A percentile compares a stretch with the other conserved stretches of the same genome.
These are phyloP conservation scores for Neoniphon sammara DNA, from an alignment of 2,797 vertebrate genomes.

Conservation along the genomic window DNA sequence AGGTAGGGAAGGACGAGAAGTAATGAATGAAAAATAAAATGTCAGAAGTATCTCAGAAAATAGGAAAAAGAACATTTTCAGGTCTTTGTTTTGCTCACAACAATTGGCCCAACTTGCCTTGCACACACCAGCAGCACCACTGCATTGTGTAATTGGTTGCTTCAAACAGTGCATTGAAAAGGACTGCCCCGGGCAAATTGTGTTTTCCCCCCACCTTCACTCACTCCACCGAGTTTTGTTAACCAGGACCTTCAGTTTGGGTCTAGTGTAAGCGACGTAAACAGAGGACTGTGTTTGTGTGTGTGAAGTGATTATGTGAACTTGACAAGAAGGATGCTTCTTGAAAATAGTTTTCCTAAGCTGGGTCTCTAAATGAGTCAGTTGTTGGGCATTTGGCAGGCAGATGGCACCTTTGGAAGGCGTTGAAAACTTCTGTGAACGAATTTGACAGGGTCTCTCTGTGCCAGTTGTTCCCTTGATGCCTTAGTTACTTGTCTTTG, in stretches of 20 bases:
- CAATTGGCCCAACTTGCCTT: conserved; percentile 45
- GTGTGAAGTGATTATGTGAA: background rate
- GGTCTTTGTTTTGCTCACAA: conserved; percentile 50
- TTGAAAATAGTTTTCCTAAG: no score
- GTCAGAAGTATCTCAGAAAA: background rate
- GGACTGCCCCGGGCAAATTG: conserved; percentile 58
- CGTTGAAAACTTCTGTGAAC: background rate
- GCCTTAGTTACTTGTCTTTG: background rate
- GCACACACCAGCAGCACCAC: conserved; percentile 54
- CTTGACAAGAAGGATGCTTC: no score
- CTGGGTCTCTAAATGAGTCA: no score
- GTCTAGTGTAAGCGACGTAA: conserved; percentile 37
- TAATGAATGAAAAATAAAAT: conserved; percentile 5
- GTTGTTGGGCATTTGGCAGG: background rate
- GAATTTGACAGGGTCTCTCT: background rate
- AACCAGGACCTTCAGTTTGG: conserved; percentile 50
- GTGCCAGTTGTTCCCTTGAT: conserved; percentile 2
- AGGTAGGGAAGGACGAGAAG: conserved; percentile 3
- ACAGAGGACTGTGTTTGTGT: conserved; percentile 29
- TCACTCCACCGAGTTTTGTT: conserved; percentile 55
- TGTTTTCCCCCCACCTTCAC: conserved; percentile 55
- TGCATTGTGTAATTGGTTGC: conserved; percentile 61
- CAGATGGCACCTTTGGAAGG: background rate
- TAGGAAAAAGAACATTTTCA: conserved; percentile 27
- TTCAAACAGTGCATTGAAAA: conserved; percentile 56